Base-by-base conservation (phyloP, 2,888 invertebrate genomes). In the Isotomurus palustris region DNA sequence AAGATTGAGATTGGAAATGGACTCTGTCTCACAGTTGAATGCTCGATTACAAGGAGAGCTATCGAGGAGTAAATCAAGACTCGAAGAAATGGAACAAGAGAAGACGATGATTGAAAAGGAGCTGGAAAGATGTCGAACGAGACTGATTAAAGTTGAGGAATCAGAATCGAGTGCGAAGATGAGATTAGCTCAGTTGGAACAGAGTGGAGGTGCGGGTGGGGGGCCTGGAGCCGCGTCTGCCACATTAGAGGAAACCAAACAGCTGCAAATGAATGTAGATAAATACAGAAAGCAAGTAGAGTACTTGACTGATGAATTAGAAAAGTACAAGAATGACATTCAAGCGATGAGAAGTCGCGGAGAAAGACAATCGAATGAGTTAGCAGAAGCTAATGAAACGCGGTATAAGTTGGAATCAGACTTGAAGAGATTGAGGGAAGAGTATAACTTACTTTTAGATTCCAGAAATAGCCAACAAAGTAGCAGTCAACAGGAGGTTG, bases 241-340 rank as follows among this genome's bases (percentile, higher is more conserved):
- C 36, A 35, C 62, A 56, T 27, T 4, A 3, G 43, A 43, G 6
- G 24, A 19, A 12, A 43, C 24, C 6, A 38, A 38, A 14, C 5
- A 17, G 5, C 38, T 38, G 5, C 8, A 38, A 14, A 6, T 43
- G 43, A 19, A 43, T 6, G 43, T 43, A 5, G 43, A 43, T 8
- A 43, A 43, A 14, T 43, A 43, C 22, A 43, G 24, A 14, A 43
- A 43, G 22, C 22, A 43, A 70, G 76, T 90, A 72, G 89, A 90
- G 76, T 88, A 88, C 79, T 84, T 86, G 2, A 81, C 86, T 58
- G 80, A 85, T 72, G 91, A 91, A 72, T 77, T 91, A 75, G 88
- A 88, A 72, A 81, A 86, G 71, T 88, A 73, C 87, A 88, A 24
- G 14, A 6, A 22, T 22, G 43, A 43, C 3, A 22, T 43, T 12